Percentiles rank a stretch among this genome's conserved stretches.
Conservation (phyloP, 2,113 vertebrate species). For the Theropithecus gelada region DNA sequence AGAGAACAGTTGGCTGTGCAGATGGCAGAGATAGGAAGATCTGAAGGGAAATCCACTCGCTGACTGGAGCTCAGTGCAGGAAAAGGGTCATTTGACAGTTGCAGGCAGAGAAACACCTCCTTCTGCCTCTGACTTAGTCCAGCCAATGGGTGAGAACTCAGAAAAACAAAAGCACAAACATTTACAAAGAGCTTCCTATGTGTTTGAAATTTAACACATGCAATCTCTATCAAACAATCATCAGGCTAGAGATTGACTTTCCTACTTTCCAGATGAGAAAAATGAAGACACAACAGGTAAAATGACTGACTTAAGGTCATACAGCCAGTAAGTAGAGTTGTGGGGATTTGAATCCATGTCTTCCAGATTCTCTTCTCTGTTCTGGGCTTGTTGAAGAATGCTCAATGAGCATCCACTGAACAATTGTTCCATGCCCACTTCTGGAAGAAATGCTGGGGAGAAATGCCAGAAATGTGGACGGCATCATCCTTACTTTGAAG, state of each 20-base stretch:
- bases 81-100: slow-evolving; percentile 51
- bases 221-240: background rate
- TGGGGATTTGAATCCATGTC: background rate
- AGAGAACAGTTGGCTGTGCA: slow-evolving; percentile 85
- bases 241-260: background rate
- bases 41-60: slow-evolving; percentile 72
- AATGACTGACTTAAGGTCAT: background rate
- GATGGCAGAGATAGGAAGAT: slow-evolving; percentile 82
- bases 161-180: background rate
- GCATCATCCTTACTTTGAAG: background rate
- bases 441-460: background rate
- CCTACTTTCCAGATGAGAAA: background rate
- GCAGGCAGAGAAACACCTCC: slow-evolving; percentile 46
- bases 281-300: background rate
- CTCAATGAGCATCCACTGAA: background rate
- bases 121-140: slow-evolving; percentile 43
- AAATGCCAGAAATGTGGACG: background rate
- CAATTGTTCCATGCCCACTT: too few species aligned
- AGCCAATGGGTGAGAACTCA: background rate
- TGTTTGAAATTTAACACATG: background rate
- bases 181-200: background rate
- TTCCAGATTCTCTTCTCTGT: background rate
- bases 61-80: slow-evolving; percentile 49
- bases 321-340: background rate
- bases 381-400: background rate